phyloP scores from a whole-genome alignment of 2,888 invertebrate species.

The Nasonia oneida region DNA sequence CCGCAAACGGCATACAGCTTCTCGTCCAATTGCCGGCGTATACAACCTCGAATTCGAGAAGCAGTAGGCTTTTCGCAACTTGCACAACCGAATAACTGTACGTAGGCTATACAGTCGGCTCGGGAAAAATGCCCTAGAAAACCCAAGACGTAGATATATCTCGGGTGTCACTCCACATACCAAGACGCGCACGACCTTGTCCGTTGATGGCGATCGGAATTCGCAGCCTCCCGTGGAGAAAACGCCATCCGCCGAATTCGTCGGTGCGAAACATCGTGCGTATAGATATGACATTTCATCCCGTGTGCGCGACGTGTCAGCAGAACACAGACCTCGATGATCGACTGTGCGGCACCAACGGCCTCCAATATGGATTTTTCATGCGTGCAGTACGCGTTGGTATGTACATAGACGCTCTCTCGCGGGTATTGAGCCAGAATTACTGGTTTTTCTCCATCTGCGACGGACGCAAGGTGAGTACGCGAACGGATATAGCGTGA shows the following conservation, averaged over 20 bases:
- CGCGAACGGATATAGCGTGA: neutral
- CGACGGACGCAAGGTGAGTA: neutral
- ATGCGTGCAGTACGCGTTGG: neutral
- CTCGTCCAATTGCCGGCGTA: neutral
- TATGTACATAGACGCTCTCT: too few relatives aligned
- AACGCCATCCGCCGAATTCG: neutral
- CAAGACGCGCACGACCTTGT: constrained; percentile 19
- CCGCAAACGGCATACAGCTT: neutral
- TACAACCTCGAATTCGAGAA: neutral
- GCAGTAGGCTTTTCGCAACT: neutral
- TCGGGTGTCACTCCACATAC: neutral
- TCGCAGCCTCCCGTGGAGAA: neutral
- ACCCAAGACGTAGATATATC: neutral
- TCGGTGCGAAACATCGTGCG: neutral
- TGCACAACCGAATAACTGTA: constrained; percentile 36
- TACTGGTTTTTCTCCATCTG: constrained; percentile 15
- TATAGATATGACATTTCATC: constrained; percentile 53
- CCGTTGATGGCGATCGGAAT: constrained; percentile 9
- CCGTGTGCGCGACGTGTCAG: neutral
- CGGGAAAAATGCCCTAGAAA: constrained; percentile 3
- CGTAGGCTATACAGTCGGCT: neutral
- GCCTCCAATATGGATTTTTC: constrained; percentile 20
- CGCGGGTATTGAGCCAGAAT: neutral
- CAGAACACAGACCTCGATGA: constrained; percentile 33
- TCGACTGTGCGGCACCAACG: constrained; percentile 34